Conservation (phyloP, 2,888 invertebrate genomes). For the Hermaeophaga mercurialis region DNA sequence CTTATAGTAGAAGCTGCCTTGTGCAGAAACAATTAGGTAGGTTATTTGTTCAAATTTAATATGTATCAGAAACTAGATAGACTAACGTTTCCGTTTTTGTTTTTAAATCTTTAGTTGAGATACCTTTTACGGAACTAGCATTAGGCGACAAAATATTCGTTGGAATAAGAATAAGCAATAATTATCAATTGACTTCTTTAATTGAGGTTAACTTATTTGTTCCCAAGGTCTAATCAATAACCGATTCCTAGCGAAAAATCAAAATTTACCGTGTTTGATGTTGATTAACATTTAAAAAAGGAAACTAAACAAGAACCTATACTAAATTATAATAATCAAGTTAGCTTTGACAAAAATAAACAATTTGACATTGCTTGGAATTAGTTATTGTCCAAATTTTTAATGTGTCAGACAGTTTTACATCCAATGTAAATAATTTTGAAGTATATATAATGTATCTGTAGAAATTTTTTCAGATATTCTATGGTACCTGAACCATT, state of each 20-base stretch:
- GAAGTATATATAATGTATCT: not conserved
- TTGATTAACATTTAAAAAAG: conserved; percentile 2
- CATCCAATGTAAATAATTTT: not conserved
- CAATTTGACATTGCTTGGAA: not conserved
- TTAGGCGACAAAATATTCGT: conserved; percentile 1
- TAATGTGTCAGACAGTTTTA: not conserved
- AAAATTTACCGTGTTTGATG: too few relatives aligned
- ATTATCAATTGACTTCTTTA: conserved; percentile 35
- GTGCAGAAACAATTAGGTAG: conserved; percentile 5
- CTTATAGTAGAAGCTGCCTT: not conserved
- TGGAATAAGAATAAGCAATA: not conserved
- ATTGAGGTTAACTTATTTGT: conserved; percentile 38
- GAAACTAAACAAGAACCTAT: not conserved
- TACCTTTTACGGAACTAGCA: conserved; percentile 4
- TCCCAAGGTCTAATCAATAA: conserved; percentile 37
- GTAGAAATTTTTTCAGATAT: conserved; percentile 6
- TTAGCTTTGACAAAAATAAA: not conserved
- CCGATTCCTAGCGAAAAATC: too few relatives aligned
- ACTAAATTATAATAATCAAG: not conserved
- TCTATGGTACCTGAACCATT: not conserved
- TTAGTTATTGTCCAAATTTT: not conserved
- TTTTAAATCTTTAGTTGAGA: not conserved
- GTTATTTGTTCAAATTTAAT: conserved; percentile 2
- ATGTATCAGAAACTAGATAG: not conserved
- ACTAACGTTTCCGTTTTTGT: not conserved